These are phyloP conservation scores for Tragopan temminckii DNA, from an alignment of 2,797 vertebrate genomes.

Conservation along the genomic window DNA sequence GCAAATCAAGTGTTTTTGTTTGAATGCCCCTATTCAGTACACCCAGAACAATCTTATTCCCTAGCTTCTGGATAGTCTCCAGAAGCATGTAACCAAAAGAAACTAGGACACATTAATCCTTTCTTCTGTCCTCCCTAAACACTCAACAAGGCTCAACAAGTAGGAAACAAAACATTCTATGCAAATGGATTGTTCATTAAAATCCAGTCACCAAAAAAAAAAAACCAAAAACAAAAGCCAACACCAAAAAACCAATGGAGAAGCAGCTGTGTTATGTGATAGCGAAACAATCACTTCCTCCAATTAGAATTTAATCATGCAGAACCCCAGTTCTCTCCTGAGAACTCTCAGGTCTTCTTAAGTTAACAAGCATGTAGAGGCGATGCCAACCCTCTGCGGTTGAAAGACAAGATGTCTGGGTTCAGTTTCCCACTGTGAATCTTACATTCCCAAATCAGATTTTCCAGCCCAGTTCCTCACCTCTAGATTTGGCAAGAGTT, in stretches of 20 bases:
- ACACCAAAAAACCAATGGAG: not conserved
- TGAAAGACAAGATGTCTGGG: not conserved
- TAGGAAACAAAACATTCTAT: not conserved
- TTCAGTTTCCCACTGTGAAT: slow-evolving; percentile 23
- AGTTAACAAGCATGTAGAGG: not conserved
- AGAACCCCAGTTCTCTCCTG: not conserved
- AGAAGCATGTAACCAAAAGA: not conserved
- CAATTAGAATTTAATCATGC: slow-evolving; percentile 24
- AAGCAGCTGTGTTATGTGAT: slow-evolving; percentile 1
- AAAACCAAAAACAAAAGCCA: too few relatives aligned
- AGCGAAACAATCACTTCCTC: not conserved
- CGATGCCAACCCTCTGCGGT: not conserved
- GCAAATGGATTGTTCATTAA: not conserved
- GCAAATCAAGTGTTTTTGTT: not conserved
- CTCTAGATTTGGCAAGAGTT: not conserved
- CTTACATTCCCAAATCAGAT: not conserved
- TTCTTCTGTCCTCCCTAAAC: not conserved
- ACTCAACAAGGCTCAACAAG: not conserved
- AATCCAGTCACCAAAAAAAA: not conserved
- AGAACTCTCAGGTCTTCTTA: not conserved
- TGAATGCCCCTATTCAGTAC: not conserved
- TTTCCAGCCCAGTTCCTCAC: slow-evolving; percentile 47
- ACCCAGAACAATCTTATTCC: not conserved
- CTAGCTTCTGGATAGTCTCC: not conserved
- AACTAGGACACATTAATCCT: not conserved